Conservation (phyloP, 1,140 invertebrate genomes). For the Drosophila bocki region DNA sequence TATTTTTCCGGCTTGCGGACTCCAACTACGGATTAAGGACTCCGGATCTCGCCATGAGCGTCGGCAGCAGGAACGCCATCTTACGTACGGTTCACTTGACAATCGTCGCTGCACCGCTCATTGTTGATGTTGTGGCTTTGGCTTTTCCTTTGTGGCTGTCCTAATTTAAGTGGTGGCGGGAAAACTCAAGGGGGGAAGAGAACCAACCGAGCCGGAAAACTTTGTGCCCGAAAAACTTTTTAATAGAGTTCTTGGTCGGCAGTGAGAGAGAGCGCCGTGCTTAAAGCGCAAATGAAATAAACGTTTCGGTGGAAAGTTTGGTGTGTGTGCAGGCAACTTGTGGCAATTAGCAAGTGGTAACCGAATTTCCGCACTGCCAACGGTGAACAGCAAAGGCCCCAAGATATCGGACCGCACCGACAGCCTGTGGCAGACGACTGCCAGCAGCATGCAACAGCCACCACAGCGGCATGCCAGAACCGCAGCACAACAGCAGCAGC, state of each 20-base stretch:
- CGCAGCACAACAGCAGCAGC: conserved; percentile 53
- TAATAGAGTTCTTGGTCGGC: conserved; percentile 54
- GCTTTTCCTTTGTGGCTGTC: conserved; percentile 42
- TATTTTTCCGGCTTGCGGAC: conserved; percentile 31
- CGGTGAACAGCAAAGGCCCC: conserved; percentile 48
- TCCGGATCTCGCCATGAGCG: conserved; percentile 28
- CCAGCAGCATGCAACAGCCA: conserved; percentile 70
- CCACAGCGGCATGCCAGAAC: conserved; percentile 55
- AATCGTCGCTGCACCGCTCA: conserved; percentile 42
- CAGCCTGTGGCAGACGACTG: conserved; percentile 78
- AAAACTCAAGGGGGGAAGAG: conserved; percentile 1
- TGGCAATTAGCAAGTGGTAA: conserved; percentile 57
- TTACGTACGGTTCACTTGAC: conserved; percentile 63
- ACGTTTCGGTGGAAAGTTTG: conserved; percentile 33
- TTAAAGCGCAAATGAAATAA: conserved; percentile 74
- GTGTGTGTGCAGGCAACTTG: conserved; percentile 37
- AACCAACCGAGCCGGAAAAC: conserved; percentile 15
- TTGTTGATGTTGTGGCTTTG: conserved; percentile 50
- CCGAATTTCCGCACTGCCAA: conserved; percentile 6
- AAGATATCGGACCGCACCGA: conserved; percentile 81
- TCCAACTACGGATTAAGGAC: conserved; percentile 13
- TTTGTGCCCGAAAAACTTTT: conserved; percentile 60
- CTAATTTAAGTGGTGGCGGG: conserved; percentile 50
- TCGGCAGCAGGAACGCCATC: conserved; percentile 57
- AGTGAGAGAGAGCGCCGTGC: conserved; percentile 8